Evolutionary conservation across 2,113 vertebrate species (phyloP), one percentile per base, ranked within the genome.

Genomic region (Aix galericulata): DNA sequence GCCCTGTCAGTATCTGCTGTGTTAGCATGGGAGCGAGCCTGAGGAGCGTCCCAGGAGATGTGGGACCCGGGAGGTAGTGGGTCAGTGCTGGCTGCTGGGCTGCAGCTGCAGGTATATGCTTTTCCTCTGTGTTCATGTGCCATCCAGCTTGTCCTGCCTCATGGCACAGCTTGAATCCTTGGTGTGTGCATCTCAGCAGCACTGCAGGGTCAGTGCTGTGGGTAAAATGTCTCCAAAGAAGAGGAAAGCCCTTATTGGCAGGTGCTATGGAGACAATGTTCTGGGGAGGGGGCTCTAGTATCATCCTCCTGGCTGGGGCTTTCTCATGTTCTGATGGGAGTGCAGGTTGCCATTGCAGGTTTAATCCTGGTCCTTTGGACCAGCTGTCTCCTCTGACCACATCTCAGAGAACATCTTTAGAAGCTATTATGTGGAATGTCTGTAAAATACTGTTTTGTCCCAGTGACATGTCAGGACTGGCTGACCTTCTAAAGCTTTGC

Each of bases 121-220:
- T 34, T 71, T 20, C 23, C 27, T 71, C 32, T 1, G 1, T 56
- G n/a, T 31, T 17, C 42, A 7, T 0, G 1, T 34, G 34, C 48
- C 13, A 8, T 72, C 50, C 34, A 64, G 13, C 31, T 27, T 26
- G 16, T 78, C 13, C 56, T 64, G 13, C n/a, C 69, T 21, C 42
- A 2, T 2, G 64, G 56, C 14, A 63, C 64, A 56, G n/a, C 23
- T 82, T 23, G 67, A 55, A 27, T 52, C 13, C 38, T 36, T 40
- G 40, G 16, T 34, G 17, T 48, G 36, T 26, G 7, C 15, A 11
- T 27, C 16, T 60, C 59, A 11, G 22, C 8, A 25, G 52, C 8
- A 20, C 44, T 38, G 44, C 13, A 34, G 29, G 36, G 18, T 48
- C 69, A 40, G 12, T 23, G 32, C 58, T 17, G n/a, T 58, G 26